These are phyloP conservation scores for Chauna torquata DNA, from an alignment of 2,113 vertebrate species.

Conservation along the genomic window DNA sequence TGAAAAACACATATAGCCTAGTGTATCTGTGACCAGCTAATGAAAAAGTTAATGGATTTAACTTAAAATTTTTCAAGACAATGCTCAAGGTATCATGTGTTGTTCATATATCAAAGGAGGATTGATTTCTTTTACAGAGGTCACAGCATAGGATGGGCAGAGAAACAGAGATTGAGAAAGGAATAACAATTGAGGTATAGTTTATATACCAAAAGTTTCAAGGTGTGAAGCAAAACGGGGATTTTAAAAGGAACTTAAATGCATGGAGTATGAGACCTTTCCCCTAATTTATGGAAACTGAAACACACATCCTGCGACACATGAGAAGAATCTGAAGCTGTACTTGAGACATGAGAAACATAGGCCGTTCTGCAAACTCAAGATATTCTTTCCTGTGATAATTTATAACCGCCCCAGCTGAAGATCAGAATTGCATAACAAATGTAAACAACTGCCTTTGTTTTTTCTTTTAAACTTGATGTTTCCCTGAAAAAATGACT, in stretches of 20 bases:
- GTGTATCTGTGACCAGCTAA: neutral
- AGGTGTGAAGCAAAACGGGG: neutral
- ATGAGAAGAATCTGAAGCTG: neutral
- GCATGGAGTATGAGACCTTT: neutral
- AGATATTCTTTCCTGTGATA: neutral
- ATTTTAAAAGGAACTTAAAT: neutral
- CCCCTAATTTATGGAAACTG: neutral
- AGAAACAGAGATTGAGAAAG: neutral
- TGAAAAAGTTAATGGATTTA: neutral
- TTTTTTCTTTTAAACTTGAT: neutral
- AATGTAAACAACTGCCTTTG: accelerated
- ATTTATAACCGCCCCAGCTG: neutral
- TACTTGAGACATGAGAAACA: neutral
- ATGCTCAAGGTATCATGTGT: neutral
- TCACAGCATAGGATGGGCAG: neutral
- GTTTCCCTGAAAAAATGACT: neutral
- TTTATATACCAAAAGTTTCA: neutral
- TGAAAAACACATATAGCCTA: neutral
- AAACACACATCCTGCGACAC: neutral
- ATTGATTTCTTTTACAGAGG: neutral
- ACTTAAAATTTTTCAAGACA: neutral
- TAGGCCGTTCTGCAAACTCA: neutral
- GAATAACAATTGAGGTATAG: neutral
- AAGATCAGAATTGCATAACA: neutral
- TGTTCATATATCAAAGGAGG: neutral